These are phyloP conservation scores for Melieria omissa DNA, from an alignment of 2,888 invertebrate genomes.

Conservation along the genomic window DNA sequence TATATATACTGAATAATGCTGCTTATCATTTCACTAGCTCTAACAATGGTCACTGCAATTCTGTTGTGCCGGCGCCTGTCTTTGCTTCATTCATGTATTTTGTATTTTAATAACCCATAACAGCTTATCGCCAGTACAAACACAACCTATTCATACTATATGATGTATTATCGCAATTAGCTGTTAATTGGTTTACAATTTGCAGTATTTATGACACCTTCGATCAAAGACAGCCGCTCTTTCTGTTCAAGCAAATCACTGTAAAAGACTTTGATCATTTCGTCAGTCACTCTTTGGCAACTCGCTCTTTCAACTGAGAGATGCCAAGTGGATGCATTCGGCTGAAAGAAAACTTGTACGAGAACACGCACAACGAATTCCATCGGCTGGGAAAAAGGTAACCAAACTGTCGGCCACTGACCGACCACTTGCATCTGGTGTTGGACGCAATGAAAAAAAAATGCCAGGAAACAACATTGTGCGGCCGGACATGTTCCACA, in stretches of 20 bases:
- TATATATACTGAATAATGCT: too few relatives aligned
- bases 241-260: constrained; percentile 68
- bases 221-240: constrained; percentile 66
- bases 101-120: too few relatives aligned
- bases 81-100: too few relatives aligned
- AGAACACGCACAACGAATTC: constrained; percentile 69
- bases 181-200: neutral
- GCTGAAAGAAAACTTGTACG: constrained; percentile 69
- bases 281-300: constrained; percentile 70
- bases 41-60: too few relatives aligned
- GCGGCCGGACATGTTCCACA: constrained; percentile 70
- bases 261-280: constrained; percentile 72
- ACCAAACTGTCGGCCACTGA: constrained; percentile 64
- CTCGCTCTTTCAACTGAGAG: constrained; percentile 67
- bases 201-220: constrained; percentile 68
- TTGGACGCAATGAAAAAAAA: constrained; percentile 66
- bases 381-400: constrained; percentile 68
- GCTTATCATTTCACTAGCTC: too few relatives aligned
- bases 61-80: too few relatives aligned
- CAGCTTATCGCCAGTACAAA: too few relatives aligned
- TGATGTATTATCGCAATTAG: constrained; percentile 49
- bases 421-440: constrained; percentile 65
- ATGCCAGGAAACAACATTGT: constrained; percentile 67
- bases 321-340: constrained; percentile 67
- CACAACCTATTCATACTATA: constrained; percentile 58